These are phyloP conservation scores for Ataeniobius toweri DNA, from an alignment of 2,797 vertebrate genomes.

Conservation along the genomic window DNA sequence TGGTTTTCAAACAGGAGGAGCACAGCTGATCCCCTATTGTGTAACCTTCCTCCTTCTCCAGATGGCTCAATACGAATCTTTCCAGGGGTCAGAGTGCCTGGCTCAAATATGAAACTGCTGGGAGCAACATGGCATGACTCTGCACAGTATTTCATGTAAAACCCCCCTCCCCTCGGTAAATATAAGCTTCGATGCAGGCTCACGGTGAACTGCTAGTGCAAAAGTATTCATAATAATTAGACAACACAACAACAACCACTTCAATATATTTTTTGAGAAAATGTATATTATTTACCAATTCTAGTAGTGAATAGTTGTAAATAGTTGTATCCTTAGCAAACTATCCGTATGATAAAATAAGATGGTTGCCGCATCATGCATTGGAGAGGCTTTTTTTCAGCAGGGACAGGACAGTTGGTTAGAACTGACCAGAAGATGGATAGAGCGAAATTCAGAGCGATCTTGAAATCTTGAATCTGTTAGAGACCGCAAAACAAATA, in stretches of 20 bases:
- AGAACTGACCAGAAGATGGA: background rate
- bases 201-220: slow-evolving; percentile 16
- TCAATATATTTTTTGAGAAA: background rate
- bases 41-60: slow-evolving; percentile 63
- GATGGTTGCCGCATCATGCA: background rate
- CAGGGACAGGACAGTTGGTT: background rate
- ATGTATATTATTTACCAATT: background rate
- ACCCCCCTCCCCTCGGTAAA: slow-evolving; percentile 21
- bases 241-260: background rate
- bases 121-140: slow-evolving; percentile 40
- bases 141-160: slow-evolving; percentile 41
- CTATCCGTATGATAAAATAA: background rate
- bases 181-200: background rate
- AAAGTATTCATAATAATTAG: background rate
- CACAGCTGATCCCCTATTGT: slow-evolving; percentile 69
- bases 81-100: slow-evolving; percentile 51
- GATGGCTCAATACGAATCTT: slow-evolving; percentile 61
- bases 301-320: too few species aligned
- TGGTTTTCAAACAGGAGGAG: slow-evolving; percentile 68
- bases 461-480: background rate
- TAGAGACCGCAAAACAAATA: background rate
- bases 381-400: background rate
- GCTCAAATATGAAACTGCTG: slow-evolving; percentile 45
- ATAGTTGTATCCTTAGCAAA: background rate
- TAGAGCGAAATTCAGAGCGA: background rate